These are phyloP conservation scores for Leptobrachium ailaonicum DNA, from an alignment of 2,113 vertebrate species.

Conservation along the genomic window DNA sequence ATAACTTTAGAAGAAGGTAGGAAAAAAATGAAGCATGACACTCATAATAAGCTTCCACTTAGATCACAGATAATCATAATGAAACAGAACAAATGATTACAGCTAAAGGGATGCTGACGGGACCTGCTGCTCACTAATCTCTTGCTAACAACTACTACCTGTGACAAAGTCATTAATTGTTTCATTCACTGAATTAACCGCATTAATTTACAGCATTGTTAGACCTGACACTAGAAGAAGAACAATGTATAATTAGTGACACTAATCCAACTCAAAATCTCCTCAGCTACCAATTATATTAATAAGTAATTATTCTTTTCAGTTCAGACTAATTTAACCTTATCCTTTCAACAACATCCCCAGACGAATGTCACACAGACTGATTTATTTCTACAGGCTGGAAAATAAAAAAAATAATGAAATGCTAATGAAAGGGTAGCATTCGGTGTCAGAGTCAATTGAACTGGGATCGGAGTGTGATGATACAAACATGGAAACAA, in stretches of 20 bases:
- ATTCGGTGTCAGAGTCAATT: no score
- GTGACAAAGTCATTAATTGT: conserved; percentile 4
- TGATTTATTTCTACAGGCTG: neutral
- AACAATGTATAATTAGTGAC: conserved; percentile 13
- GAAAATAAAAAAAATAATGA: neutral
- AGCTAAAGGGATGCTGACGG: neutral
- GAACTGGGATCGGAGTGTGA: no score
- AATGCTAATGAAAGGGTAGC: neutral
- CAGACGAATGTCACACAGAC: neutral
- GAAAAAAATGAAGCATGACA: no score
- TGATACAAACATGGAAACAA: no score
- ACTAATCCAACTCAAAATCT: conserved; percentile 22
- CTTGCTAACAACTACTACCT: conserved; percentile 1
- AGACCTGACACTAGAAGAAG: neutral
- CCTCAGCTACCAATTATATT: conserved; percentile 23
- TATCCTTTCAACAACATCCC: neutral
- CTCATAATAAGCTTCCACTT: no score
- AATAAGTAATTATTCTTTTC: neutral
- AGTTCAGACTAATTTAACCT: conserved; percentile 8
- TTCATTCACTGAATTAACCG: conserved; percentile 16
- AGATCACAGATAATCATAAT: neutral
- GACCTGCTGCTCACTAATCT: neutral
- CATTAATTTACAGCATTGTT: conserved; percentile 3
- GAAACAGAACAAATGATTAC: neutral
- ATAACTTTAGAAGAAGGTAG: no score